Conservation (phyloP, 2,113 vertebrate genomes). For the Sterrhoptilus dennistouni region DNA sequence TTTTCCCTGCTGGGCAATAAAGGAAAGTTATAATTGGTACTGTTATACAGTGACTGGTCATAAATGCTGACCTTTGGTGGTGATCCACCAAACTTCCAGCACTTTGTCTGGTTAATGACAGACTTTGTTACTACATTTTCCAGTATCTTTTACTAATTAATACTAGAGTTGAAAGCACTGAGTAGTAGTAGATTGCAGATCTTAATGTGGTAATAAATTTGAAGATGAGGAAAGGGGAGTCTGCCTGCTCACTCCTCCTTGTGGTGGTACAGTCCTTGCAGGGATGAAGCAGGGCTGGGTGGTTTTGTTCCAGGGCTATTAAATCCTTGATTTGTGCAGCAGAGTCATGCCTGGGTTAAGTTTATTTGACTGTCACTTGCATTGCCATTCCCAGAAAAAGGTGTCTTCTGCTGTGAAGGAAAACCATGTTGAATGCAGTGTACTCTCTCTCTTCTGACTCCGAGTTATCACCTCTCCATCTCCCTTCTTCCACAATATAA, state of each 20-base stretch:
- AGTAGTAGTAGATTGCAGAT: background rate
- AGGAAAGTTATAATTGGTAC: background rate
- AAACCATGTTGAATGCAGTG: background rate
- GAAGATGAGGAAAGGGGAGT: background rate
- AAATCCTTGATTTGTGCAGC: background rate
- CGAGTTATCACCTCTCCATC: background rate
- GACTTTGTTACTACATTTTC: background rate
- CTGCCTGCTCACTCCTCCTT: fast-evolving
- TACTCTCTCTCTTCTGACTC: background rate
- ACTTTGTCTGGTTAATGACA: background rate
- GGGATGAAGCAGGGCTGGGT: background rate
- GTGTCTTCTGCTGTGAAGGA: background rate
- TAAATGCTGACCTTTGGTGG: conserved; percentile 6
- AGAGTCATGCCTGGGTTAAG: background rate
- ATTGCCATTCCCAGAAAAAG: background rate
- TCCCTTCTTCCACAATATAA: background rate
- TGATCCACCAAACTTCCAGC: background rate
- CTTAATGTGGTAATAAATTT: background rate
- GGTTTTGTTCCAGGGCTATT: background rate
- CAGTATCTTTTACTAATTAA: background rate
- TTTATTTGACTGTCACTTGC: background rate
- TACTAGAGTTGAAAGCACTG: background rate
- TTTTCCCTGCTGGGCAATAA: background rate
- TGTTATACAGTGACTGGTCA: background rate
- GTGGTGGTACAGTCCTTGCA: background rate